Conservation (phyloP, 1,140 invertebrate species). For the Piezodorus guildinii region DNA sequence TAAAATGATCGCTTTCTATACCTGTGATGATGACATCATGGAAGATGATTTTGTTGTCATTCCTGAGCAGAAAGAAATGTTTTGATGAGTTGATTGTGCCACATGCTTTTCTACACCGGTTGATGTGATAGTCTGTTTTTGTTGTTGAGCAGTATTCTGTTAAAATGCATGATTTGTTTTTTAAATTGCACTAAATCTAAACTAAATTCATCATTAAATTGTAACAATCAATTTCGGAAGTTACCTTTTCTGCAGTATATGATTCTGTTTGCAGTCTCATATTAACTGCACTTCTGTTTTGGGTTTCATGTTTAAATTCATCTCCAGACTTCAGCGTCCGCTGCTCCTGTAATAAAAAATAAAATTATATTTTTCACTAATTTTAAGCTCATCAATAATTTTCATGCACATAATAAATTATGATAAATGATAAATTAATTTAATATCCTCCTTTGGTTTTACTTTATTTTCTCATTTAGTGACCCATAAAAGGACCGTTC, state of each 20-base stretch:
- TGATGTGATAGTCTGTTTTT: conserved; percentile 66
- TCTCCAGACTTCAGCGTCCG: conserved; percentile 69
- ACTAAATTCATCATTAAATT: too few species aligned
- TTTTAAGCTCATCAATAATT: too few species aligned
- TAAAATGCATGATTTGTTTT: not conserved
- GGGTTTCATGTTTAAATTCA: conserved; percentile 67
- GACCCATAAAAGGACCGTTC: too few species aligned
- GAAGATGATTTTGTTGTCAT: conserved; percentile 7
- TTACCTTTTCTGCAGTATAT: conserved; percentile 66
- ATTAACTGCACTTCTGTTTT: conserved; percentile 58
- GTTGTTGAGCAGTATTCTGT: conserved; percentile 62
- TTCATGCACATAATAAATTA: too few species aligned
- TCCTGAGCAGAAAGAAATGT: conserved; percentile 48
- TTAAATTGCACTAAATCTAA: too few species aligned
- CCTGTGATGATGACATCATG: conserved; percentile 13
- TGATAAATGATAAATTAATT: too few species aligned
- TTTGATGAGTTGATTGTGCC: conserved; percentile 57
- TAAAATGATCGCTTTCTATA: too few species aligned
- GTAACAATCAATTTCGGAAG: too few species aligned
- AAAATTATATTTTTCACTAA: too few species aligned
- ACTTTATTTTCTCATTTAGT: too few species aligned
- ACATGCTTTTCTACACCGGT: conserved; percentile 64
- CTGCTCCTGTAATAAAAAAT: conserved; percentile 50
- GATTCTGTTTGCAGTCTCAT: conserved; percentile 74
- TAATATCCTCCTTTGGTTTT: too few species aligned